Evolutionary conservation across 2,888 invertebrate genomes (phyloP).

Genomic region (Peribatodes rhomboidaria): DNA sequence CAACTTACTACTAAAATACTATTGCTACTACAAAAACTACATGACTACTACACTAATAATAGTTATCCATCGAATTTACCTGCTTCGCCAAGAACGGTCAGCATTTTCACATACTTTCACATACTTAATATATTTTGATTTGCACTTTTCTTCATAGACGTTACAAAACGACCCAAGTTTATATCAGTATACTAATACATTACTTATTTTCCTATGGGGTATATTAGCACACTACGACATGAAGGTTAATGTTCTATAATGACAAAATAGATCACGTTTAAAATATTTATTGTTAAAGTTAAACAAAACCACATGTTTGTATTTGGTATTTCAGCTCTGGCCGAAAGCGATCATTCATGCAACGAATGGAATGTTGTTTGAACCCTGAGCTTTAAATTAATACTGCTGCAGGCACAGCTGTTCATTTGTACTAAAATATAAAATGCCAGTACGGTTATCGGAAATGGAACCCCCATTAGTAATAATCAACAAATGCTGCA

Average conservation of each 20-base stretch:
- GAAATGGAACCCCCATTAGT: constrained; percentile 59
- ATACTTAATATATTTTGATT: not conserved
- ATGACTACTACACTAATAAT: not conserved
- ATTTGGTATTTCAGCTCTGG: constrained; percentile 81
- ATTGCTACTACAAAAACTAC: not conserved
- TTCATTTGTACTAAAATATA: constrained; percentile 63
- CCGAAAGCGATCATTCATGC: constrained; percentile 64
- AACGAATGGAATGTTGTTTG: constrained; percentile 75
- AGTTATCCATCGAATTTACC: not conserved
- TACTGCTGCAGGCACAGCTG: constrained; percentile 48
- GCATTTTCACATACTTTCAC: not conserved
- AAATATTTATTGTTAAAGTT: constrained; percentile 74
- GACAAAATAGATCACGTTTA: constrained; percentile 14
- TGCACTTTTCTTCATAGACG: not conserved
- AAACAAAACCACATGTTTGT: constrained; percentile 73
- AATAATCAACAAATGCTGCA: constrained; percentile 69
- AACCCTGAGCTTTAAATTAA: constrained; percentile 57
- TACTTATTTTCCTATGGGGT: not conserved
- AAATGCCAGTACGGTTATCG: constrained; percentile 55
- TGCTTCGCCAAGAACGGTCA: not conserved
- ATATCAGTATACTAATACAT: not conserved
- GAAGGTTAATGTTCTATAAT: constrained; percentile 30
- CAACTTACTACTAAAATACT: not conserved
- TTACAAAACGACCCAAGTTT: not conserved
- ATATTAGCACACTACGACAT: constrained; percentile 15